Base-by-base conservation (phyloP, 1,140 invertebrate genomes). In the Idris sp. region DNA sequence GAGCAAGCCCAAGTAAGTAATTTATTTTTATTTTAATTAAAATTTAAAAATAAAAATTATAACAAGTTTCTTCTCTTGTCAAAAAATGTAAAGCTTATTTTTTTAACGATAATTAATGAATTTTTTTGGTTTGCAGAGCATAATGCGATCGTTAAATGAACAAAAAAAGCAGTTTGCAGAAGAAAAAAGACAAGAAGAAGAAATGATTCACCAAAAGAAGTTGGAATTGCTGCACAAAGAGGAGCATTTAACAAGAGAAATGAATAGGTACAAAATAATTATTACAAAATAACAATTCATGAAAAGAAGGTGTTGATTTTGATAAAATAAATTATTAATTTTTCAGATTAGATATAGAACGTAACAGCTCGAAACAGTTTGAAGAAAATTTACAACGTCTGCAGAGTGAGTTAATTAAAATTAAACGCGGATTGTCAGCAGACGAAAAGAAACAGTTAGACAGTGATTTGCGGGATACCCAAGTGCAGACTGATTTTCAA, bases 401-500 rank as follows among this genome's bases (percentile, higher is more conserved):
- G 0, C 80, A 83, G 72, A 79, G 79, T 8, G 84, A 87, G 38
- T 59, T 86, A n/a, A 59, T 26, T 13, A 82, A 80, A 73, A 76
- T 83, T 0, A 80, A 77, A 73, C 64, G 43, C 58, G 76, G 79
- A 11, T 62, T 81, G 15, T 72, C 67, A 5, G 36, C 69, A 16
- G 36, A 54, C 26, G 72, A 33, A 2, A 38, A 28, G 11, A 79
- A n/a, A n/a, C n/a, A 49, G 49, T 11, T n/a, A 5, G 54, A 48
- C 59, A 22, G 30, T 14, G 41, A 68, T 14, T 36, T 51, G 13
- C 74, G 33, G 11, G 76, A 84, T 13, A 68, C 65, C 4, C 56
- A 82, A 48, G 72, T 83, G 3, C 86, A 88, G 62, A 88, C 86
- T 0, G 85, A 87, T 16, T 51, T 78, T 38, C 36, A 64, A 10